These are phyloP conservation scores for Myotis vivesi DNA, from an alignment of 2,797 vertebrate genomes.

Conservation along the genomic window DNA sequence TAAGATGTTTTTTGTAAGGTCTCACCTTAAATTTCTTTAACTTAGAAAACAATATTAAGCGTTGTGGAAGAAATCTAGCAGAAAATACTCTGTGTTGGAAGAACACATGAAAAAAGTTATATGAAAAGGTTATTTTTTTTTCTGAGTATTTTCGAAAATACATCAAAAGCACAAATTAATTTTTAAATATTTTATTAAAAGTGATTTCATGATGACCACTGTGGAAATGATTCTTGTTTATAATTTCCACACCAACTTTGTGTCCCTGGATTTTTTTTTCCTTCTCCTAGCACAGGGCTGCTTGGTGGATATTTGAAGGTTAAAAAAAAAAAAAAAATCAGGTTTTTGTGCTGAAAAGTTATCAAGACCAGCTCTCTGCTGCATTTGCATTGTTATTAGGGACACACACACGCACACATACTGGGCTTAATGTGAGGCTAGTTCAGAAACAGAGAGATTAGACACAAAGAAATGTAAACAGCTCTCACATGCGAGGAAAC, in stretches of 20 bases:
- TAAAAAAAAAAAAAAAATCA: slow-evolving; percentile 68
- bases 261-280: background rate
- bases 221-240: slow-evolving; percentile 50
- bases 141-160: slow-evolving; percentile 60
- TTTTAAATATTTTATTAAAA: slow-evolving; percentile 47
- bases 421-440: slow-evolving; percentile 83
- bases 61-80: slow-evolving; percentile 67
- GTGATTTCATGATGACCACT: slow-evolving; percentile 62
- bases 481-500: slow-evolving; percentile 88
- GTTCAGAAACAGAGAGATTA: slow-evolving; percentile 84
- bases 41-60: slow-evolving; percentile 63
- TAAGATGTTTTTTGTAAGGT: slow-evolving; percentile 12
- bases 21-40: slow-evolving; percentile 36
- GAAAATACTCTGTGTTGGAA: slow-evolving; percentile 9
- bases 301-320: background rate
- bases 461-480: slow-evolving; percentile 88
- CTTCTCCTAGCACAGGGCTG: background rate
- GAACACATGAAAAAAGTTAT: background rate
- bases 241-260: slow-evolving; percentile 3
- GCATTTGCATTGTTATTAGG: slow-evolving; percentile 84
- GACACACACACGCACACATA: slow-evolving; percentile 29
- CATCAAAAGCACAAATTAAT: slow-evolving; percentile 69
- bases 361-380: slow-evolving; percentile 80
- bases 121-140: slow-evolving; percentile 43
- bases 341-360: slow-evolving; percentile 81